Conservation (phyloP, 2,888 invertebrate genomes). For the Nycteola revayana region DNA sequence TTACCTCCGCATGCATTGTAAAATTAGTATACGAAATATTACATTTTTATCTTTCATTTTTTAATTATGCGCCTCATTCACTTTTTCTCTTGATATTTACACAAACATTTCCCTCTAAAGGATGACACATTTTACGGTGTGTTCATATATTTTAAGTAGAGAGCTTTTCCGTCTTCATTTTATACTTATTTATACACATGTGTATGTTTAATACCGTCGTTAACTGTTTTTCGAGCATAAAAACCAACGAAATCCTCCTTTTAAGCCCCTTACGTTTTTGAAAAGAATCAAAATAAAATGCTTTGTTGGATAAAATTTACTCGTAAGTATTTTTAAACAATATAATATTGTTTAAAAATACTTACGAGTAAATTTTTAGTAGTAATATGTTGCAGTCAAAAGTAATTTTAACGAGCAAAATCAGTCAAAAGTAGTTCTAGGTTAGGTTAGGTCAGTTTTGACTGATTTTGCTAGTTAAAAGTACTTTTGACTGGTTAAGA, state of each 20-base stretch:
- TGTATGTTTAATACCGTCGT: conserved; percentile 17
- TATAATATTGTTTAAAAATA: too few relatives aligned
- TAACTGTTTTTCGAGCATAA: conserved; percentile 20
- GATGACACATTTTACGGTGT: background rate
- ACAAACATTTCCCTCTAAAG: background rate
- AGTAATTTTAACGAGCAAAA: too few relatives aligned
- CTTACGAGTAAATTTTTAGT: too few relatives aligned
- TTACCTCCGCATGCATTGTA: too few relatives aligned
- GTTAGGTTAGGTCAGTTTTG: too few relatives aligned
- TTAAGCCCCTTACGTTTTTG: conserved; percentile 25
- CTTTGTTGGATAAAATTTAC: conserved; percentile 19
- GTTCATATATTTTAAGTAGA: conserved; percentile 1
- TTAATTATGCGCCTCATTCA: background rate
- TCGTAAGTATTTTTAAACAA: conserved; percentile 9
- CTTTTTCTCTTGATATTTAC: background rate
- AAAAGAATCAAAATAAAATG: conserved; percentile 23
- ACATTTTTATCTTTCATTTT: too few relatives aligned
- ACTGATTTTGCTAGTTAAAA: too few relatives aligned
- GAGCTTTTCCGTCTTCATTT: conserved; percentile 3
- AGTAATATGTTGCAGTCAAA: too few relatives aligned
- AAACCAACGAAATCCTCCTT: conserved; percentile 22
- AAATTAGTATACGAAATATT: too few relatives aligned
- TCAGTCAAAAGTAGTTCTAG: too few relatives aligned
- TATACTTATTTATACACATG: conserved; percentile 14
- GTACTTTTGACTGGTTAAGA: too few relatives aligned